Base-by-base conservation (phyloP, 2,797 vertebrate genomes). In the Lateolabrax maculatus region DNA sequence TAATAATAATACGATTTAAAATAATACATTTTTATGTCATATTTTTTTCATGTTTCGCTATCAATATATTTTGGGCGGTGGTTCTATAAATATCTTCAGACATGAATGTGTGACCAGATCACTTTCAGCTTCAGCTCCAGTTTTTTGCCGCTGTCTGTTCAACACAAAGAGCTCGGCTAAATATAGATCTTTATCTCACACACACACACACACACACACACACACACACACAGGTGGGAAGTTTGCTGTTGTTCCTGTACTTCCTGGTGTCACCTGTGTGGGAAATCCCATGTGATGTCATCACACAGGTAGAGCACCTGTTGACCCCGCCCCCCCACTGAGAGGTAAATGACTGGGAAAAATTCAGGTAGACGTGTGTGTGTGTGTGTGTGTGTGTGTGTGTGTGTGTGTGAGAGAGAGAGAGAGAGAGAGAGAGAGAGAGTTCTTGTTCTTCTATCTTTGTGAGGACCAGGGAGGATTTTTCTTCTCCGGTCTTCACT, bases 251-350 rank as follows among this genome's bases (percentile, higher is more conserved):
- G 21, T 62, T 61, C 53, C 53, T 61, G 19, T n/a, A 48, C 61
- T 87, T 86, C 74, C 84, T 80, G 37, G 52, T 46, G 16, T 46
- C 25, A 83, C 71, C 75, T 77, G 55, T 67, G 53, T 62, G 68
- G 86, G 80, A 89, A 92, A 87, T 34, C 68, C 84, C 89, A 52
- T 3, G 39, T 43, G 76, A 60, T 88, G 79, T 84, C 68, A 27
- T 87, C 82, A 81, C 72, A 48, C 76, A 87, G 84, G 89, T 84
- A 37, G 49, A 65, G 29, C 16, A 34, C 27, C n/a, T 27, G 21
- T 11, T 61, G 66, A 25, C 49, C 15, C 43, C 16, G 66, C n/a
- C 49, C 15, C 43, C 16, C 36, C 36, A 43, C 39, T 12, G 12
- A 60, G 29, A 71, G 71, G 53, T 58, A 23, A 18, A 9, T 9